Evolutionary conservation across 1,140 invertebrate species (phyloP).

Genomic region (Planococcus citri): DNA sequence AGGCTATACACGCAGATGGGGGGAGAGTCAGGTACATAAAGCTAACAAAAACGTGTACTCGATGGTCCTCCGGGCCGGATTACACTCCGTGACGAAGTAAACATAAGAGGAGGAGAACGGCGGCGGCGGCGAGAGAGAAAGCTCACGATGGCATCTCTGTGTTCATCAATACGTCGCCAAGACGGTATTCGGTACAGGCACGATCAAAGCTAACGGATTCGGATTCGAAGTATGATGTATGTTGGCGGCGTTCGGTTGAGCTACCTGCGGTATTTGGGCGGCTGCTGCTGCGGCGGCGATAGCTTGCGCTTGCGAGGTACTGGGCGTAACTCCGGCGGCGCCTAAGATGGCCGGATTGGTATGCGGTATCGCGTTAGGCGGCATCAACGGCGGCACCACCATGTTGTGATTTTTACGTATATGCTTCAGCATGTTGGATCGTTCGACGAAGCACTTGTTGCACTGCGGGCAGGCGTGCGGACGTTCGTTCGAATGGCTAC

Average conservation of each 20-base stretch:
- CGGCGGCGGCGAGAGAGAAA: too few species aligned
- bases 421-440: slow-evolving; percentile 53
- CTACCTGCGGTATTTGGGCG: neutral
- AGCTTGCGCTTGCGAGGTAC: neutral
- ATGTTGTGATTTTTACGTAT: slow-evolving; percentile 33
- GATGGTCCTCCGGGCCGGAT: too few species aligned
- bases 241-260: neutral
- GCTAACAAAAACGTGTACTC: too few species aligned
- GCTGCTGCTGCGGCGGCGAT: neutral
- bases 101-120: too few species aligned
- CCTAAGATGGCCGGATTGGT: neutral
- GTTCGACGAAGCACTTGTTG: slow-evolving; percentile 63
- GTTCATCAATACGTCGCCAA: slow-evolving; percentile 22
- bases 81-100: too few species aligned
- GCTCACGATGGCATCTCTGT: neutral
- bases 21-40: too few species aligned
- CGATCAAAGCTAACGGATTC: slow-evolving; percentile 15
- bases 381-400: neutral
- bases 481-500: slow-evolving; percentile 54
- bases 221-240: slow-evolving; percentile 1
- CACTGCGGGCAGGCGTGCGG: slow-evolving; percentile 63
- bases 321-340: neutral
- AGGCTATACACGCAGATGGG: too few species aligned
- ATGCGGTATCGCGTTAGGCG: neutral
- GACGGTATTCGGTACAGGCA: slow-evolving; percentile 12